Evolutionary conservation across 2,113 vertebrate species (phyloP).

Genomic region (Catharus minimus): DNA sequence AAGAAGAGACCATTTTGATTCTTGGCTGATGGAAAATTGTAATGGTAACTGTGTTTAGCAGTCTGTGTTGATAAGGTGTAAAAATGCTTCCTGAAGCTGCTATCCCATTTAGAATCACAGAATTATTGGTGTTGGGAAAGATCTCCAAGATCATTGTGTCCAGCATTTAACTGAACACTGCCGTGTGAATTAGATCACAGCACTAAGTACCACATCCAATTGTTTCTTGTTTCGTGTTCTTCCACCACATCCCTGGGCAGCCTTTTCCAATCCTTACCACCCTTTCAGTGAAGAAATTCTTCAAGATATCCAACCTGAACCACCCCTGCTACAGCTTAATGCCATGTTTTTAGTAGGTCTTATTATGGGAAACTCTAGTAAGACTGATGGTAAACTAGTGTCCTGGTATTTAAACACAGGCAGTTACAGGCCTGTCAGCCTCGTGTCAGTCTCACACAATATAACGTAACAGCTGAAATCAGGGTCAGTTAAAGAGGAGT

Average conservation of each 20-base stretch:
- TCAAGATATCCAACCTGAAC: not conserved
- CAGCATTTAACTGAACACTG: not conserved
- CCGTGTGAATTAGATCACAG: not conserved
- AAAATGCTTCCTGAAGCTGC: not conserved
- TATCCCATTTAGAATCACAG: not conserved
- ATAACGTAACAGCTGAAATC: slow-evolving; percentile 6
- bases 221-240: not conserved
- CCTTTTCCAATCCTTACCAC: not conserved
- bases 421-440: slow-evolving; percentile 21
- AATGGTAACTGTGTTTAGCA: not conserved
- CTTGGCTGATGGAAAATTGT: not conserved
- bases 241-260: not conserved
- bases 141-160: not conserved
- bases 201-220: not conserved
- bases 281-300: not conserved
- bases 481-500: not conserved
- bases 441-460: not conserved
- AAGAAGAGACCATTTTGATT: not conserved
- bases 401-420: not conserved
- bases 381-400: not conserved
- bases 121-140: not conserved
- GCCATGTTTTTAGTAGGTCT: not conserved
- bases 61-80: not conserved
- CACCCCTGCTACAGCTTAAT: not conserved
- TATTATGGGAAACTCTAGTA: not conserved